Base-by-base conservation (phyloP, 2,797 vertebrate species). In the Hydrolagus colliei region DNA sequence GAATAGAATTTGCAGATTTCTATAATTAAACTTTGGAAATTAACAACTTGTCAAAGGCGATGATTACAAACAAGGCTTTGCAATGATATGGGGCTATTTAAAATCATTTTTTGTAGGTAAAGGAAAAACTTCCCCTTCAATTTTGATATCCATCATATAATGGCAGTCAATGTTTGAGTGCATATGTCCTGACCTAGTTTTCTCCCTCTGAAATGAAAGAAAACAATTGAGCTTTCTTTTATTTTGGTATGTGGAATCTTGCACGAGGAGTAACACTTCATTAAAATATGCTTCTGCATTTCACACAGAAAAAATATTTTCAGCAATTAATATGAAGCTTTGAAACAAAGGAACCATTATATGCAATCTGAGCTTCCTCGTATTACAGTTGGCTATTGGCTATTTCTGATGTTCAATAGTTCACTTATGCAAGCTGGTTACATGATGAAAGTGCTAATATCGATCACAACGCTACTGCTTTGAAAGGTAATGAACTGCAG, bases 321-420 rank as follows among this genome's bases (percentile, higher is more conserved):
- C 41, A 52, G 41, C 41, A 52, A 52, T 52, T 52, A 52, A 52
- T 3, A 52, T 52, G 6, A 52, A 52, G 41, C 41, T 52, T 52
- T 52, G 41, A 52, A 52, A 52, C 41, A 52, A 52, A 52, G 41
- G 41, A 52, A 52, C 41, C 41, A 52, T 52, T 52, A n/a, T 76
- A 76, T 59, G 18, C 59, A 52, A 20, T 52, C 18, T 52, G 74
- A 20, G 18, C 52, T 59, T 20, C 52, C 41, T 2, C 9, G 52
- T 76, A 9, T n/a, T 14, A 76, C n/a, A 20, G 74, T 1, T 41
- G 8, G 2, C 18, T 18, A 8, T 59, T 77, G 9, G 61, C 20
- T 77, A 18, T 61, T 77, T 77, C 61, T n/a, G 75, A 20, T 59
- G n/a, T 77, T 77, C 74, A 77, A 77, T 52, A 52, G 41, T 6